phyloP scores from a whole-genome alignment of 2,888 invertebrate species.

The Papilio gigon region DNA sequence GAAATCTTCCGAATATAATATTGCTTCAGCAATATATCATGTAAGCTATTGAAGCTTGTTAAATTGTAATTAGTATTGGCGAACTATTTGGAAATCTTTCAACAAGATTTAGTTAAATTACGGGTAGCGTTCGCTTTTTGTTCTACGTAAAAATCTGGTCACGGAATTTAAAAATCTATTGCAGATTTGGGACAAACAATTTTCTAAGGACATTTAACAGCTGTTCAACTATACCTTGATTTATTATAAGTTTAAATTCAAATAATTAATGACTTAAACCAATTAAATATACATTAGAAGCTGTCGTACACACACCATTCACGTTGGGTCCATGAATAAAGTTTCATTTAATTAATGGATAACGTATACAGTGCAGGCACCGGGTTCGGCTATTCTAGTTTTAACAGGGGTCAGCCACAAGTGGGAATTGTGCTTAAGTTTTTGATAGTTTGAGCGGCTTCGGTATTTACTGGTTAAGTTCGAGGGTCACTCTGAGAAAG shows the following conservation, averaged over 20 bases:
- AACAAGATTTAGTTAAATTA: neutral
- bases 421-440: slow-evolving; percentile 75
- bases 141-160: neutral
- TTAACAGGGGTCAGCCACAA: slow-evolving; percentile 68
- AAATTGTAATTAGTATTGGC: too few species aligned
- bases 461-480: slow-evolving; percentile 81
- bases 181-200: neutral
- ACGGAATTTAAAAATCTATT: neutral
- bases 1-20: neutral
- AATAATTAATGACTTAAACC: slow-evolving; percentile 7
- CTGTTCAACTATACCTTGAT: neutral
- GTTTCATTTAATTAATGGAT: slow-evolving; percentile 57
- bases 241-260: neutral
- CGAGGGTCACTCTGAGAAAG: slow-evolving; percentile 71
- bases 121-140: neutral
- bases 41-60: too few species aligned
- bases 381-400: slow-evolving; percentile 62
- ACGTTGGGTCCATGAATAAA: slow-evolving; percentile 47
- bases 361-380: slow-evolving; percentile 50
- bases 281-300: slow-evolving; percentile 34
- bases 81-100: too few species aligned
- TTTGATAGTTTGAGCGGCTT: slow-evolving; percentile 79
- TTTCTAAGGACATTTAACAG: neutral
- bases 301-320: slow-evolving; percentile 33
- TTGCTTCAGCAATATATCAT: neutral